A percentile compares a stretch with the other conserved stretches of the same genome.
phyloP scores from a whole-genome alignment of 1,140 invertebrate genomes.

The Dendroctonus ponderosae region DNA sequence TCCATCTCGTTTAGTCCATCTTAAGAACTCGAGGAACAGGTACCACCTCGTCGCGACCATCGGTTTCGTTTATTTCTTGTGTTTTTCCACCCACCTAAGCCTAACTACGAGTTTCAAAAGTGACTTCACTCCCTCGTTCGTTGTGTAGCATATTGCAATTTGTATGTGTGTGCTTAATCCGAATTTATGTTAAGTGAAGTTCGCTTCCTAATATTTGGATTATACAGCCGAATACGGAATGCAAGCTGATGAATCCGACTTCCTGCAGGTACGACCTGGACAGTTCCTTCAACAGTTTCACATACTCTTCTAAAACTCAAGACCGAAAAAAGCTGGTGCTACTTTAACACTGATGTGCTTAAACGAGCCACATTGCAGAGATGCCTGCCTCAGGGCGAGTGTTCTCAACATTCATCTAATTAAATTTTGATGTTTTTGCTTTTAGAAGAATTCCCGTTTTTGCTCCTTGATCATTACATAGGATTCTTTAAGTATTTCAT shows the following conservation, averaged over 20 bases:
- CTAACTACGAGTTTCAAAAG: constrained; percentile 21
- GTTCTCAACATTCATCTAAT: constrained; percentile 30
- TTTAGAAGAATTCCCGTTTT: constrained; percentile 25
- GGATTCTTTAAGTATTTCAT: background rate
- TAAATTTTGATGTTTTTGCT: constrained; percentile 29
- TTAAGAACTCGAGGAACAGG: constrained; percentile 40
- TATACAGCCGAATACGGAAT: constrained; percentile 16
- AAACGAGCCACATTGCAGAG: constrained; percentile 39
- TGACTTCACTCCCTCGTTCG: constrained; percentile 4
- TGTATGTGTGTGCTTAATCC: constrained; percentile 15
- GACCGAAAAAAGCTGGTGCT: constrained; percentile 18
- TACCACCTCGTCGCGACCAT: constrained; percentile 29
- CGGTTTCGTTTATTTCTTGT: constrained; percentile 32
- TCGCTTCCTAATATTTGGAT: constrained; percentile 6
- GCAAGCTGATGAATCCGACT: constrained; percentile 20
- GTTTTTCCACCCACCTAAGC: constrained; percentile 25
- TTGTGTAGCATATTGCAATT: background rate
- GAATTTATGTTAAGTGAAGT: constrained; percentile 16
- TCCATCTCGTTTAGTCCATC: constrained; percentile 46
- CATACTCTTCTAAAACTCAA: constrained; percentile 1
- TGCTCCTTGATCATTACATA: constrained; percentile 2
- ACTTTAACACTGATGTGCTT: constrained; percentile 16
- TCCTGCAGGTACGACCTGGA: constrained; percentile 21
- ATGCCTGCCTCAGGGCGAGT: constrained; percentile 30
- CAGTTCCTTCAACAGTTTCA: constrained; percentile 20